Percentiles rank a stretch among this genome's conserved stretches.
Conservation (phyloP, 2,797 vertebrate genomes). For the Novumbra hubbsi region DNA sequence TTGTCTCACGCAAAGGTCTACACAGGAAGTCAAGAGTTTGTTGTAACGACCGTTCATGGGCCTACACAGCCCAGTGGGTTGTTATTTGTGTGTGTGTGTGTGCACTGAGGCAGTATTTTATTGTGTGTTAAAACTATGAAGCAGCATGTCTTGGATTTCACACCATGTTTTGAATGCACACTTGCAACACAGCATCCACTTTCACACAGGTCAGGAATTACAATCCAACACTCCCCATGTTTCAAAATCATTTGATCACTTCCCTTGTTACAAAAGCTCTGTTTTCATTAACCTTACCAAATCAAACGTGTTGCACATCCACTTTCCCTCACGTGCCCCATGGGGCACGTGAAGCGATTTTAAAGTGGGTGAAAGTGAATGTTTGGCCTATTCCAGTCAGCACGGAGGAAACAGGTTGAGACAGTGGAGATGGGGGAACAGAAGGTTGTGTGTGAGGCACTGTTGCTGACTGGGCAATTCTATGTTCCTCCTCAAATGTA, state of each 20-base stretch:
- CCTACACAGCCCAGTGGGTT: background rate
- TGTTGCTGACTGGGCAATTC: constrained; percentile 60
- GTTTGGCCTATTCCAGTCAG: constrained; percentile 59
- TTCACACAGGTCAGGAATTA: constrained; percentile 14
- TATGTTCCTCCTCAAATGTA: constrained; percentile 3
- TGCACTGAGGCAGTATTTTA: background rate
- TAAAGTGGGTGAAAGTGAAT: constrained; percentile 80
- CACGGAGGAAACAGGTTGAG: constrained; percentile 62
- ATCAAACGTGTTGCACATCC: background rate
- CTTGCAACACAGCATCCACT: constrained; percentile 51
- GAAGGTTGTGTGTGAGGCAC: constrained; percentile 44
- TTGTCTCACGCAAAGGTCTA: constrained; percentile 68
- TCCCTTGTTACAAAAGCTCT: constrained; percentile 20
- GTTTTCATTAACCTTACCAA: background rate
- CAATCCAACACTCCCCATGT: constrained; percentile 52
- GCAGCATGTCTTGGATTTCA: constrained; percentile 29
- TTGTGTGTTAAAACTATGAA: constrained; percentile 11
- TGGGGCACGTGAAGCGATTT: constrained; percentile 64
- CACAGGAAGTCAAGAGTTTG: constrained; percentile 19
- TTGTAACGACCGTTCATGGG: constrained; percentile 31
- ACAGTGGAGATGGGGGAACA: constrained; percentile 65
- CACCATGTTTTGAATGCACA: constrained; percentile 29
- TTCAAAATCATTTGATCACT: background rate
- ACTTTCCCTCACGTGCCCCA: background rate
- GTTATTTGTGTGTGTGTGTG: constrained; percentile 11